phyloP scores from a whole-genome alignment of 2,113 vertebrate genomes.

The Suricata suricatta region DNA sequence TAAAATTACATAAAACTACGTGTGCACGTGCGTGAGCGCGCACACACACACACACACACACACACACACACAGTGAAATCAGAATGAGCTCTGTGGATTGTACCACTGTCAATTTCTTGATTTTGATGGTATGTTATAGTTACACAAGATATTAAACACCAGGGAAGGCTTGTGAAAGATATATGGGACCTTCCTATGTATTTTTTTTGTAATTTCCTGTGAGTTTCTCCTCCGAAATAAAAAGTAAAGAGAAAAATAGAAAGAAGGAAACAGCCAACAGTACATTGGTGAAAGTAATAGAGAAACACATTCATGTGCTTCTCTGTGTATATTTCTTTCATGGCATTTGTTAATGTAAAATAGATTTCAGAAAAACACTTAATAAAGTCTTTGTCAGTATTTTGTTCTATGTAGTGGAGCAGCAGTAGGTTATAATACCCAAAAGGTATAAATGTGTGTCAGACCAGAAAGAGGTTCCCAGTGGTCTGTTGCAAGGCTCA shows the following conservation, averaged over 20 bases:
- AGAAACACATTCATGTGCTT: not conserved
- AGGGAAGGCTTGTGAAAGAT: not conserved
- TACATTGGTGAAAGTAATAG: not conserved
- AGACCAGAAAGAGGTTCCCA: not conserved
- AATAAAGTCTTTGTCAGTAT: not conserved
- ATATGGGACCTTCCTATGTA: not conserved
- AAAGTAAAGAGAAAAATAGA: not conserved
- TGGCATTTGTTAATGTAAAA: not conserved
- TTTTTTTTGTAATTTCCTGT: not conserved
- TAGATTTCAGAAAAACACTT: not conserved
- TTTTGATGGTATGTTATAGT: not conserved
- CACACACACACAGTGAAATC: not conserved
- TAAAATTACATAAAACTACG: not conserved
- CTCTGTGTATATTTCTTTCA: not conserved
- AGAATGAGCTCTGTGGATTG: not conserved
- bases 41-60: not conserved
- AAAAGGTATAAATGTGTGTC: not conserved
- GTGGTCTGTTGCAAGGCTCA: not conserved
- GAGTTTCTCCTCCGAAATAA: not conserved
- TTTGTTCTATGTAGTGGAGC: not conserved
- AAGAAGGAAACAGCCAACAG: not conserved
- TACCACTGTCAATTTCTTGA: not conserved
- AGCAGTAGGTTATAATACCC: not conserved
- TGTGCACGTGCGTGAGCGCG: not conserved
- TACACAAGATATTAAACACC: not conserved